Evolutionary conservation across 92 coral and sea anemone species (phyloP), one percentile per base, ranked within the genome.

Genomic region (Phenganax marumi): DNA sequence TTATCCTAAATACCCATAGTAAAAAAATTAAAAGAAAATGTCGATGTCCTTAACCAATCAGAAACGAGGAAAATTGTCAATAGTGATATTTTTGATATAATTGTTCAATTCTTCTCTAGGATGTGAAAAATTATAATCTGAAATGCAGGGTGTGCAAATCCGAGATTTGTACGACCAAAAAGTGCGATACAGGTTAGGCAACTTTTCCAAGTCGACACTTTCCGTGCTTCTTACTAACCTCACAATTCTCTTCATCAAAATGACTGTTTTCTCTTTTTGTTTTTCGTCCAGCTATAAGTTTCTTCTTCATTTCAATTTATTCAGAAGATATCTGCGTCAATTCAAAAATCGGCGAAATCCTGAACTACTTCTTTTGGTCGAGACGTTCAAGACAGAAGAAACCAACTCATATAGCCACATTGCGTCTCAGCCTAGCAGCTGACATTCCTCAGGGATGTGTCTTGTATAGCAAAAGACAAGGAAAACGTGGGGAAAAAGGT

Each of bases 91-190:
- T 1, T 64, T 54, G 61, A 12, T 54, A 58, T 58, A 16, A 8
- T 68, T 70, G 21, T 46, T 74, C 4, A 18, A 10, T 50, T 11
- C 53, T 18, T 54, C 12, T 19, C 7, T 39, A 76, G 81, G 22
- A 25, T 13, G 69, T 55, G 19, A 76, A 33, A 33, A 33, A 52
- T n/a, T 76, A 52, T 68, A 76, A 55, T 76, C n/a, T 76, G 19
- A 76, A 12, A 14, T 76, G 81, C 68, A 54, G 39, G 68, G 50
- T 12, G 11, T 76, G 81, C 26, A 50, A 6, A 54, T 14, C 68
- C 8, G 23, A 51, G 11, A 14, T 76, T 16, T 76, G 18, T 13
- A 26, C 81, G 19, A 10, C 17, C 43, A 8, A 10, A 49, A 33
- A 33, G 3, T 21, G 81, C 43, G 7, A 17, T 50, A 17, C 56